Conservation (phyloP, 2,888 invertebrate genomes). For the Pseudolycoriella hygida region DNA sequence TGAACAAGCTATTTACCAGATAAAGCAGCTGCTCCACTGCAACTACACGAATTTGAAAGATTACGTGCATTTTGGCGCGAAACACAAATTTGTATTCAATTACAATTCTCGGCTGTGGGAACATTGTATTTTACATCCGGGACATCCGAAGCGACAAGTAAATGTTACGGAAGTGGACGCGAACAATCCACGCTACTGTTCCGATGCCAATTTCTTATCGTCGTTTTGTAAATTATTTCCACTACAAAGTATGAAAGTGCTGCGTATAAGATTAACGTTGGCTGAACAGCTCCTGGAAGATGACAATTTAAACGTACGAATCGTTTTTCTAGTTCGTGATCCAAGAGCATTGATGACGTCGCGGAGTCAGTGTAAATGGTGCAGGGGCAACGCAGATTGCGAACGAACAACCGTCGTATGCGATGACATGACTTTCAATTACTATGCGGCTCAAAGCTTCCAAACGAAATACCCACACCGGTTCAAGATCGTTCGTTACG, state of each 20-base stretch:
- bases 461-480: constrained; percentile 48
- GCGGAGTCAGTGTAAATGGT: constrained; percentile 51
- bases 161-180: no score
- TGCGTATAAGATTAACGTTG: constrained; percentile 53
- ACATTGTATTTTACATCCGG: constrained; percentile 49
- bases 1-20: constrained; percentile 43
- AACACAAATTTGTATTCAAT: constrained; percentile 62
- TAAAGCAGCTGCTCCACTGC: constrained; percentile 58
- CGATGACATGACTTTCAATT: constrained; percentile 67
- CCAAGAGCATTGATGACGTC: constrained; percentile 78
- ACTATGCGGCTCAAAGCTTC: constrained; percentile 51
- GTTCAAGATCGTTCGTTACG: constrained; percentile 69
- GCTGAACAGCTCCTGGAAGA: constrained; percentile 54
- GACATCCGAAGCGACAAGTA: constrained; percentile 23
- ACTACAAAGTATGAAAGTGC: constrained; percentile 77
- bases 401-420: constrained; percentile 60
- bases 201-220: constrained; percentile 52
- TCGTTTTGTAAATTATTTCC: constrained; percentile 70
- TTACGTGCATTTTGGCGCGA: constrained; percentile 60
- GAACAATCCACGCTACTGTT: constrained; percentile 28
- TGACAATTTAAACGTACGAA: constrained; percentile 50
- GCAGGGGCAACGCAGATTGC: constrained; percentile 59
- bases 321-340: constrained; percentile 65
- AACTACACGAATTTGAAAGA: constrained; percentile 55
- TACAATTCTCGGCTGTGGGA: constrained; percentile 75